Conservation (phyloP, 2,113 vertebrate genomes). For the Sinocyclocheilus grahami region DNA sequence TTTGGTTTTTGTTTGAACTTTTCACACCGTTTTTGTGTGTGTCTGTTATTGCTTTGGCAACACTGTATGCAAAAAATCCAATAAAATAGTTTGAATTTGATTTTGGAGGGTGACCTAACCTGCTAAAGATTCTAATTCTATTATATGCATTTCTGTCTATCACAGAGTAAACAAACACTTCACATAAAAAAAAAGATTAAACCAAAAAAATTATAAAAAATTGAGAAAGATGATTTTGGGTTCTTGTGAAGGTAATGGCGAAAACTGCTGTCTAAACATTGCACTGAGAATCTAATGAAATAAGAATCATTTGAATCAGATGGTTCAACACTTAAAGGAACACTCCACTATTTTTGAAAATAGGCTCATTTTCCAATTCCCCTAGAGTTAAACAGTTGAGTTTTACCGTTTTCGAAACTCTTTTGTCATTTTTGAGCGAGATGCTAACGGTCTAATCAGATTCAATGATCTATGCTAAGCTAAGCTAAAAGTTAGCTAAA, state of each 20-base stretch:
- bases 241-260: neutral
- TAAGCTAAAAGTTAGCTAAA: no score
- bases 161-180: neutral
- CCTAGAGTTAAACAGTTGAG: no score
- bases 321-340: neutral
- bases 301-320: neutral
- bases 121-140: neutral
- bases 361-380: no score
- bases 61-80: neutral
- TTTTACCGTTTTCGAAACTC: no score
- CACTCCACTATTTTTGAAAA: no score
- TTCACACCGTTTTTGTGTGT: no score
- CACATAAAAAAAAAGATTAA: neutral
- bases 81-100: neutral
- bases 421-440: no score
- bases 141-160: neutral
- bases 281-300: neutral
- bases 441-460: no score
- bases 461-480: no score
- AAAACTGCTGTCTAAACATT: neutral
- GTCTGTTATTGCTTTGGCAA: neutral
- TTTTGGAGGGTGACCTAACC: neutral
- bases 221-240: neutral
- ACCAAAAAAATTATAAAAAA: no score
- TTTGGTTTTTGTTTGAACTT: no score